These are phyloP conservation scores for Urocitellus parryii DNA, from an alignment of 2,113 vertebrate genomes.

Conservation along the genomic window DNA sequence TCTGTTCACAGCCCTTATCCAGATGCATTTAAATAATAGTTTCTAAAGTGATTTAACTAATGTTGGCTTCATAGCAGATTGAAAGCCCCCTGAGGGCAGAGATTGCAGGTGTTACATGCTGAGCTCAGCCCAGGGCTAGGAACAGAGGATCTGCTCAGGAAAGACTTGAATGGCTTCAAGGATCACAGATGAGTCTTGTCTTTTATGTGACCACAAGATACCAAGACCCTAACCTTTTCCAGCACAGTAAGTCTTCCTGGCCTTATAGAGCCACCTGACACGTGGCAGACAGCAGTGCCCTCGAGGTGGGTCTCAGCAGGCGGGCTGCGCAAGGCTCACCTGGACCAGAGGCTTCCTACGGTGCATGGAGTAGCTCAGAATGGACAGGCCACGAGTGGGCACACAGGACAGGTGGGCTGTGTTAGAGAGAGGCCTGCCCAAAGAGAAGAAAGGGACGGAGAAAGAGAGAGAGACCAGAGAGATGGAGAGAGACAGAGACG, in stretches of 20 bases:
- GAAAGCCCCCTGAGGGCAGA: not conserved
- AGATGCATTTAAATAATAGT: slow-evolving; percentile 17
- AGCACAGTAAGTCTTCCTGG: not conserved
- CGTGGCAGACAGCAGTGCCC: not conserved
- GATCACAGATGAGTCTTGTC: not conserved
- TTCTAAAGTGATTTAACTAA: slow-evolving; percentile 34
- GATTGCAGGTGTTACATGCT: not conserved
- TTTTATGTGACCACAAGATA: not conserved
- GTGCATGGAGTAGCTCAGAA: not conserved
- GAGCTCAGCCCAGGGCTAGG: not conserved
- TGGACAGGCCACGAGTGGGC: accelerated
- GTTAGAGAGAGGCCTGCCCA: not conserved
- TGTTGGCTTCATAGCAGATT: not conserved
- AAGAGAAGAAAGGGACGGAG: not conserved
- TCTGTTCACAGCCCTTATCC: not conserved
- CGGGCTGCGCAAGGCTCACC: not conserved
- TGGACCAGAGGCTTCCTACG: not conserved
- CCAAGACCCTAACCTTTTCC: not conserved
- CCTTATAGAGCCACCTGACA: not conserved
- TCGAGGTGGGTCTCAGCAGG: not conserved
- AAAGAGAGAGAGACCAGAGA: not conserved
- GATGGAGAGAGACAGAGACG: not conserved
- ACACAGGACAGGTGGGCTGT: not conserved
- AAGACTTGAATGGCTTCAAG: not conserved
- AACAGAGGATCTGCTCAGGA: slow-evolving; percentile 9